Conservation (phyloP, 2,888 invertebrate genomes). For the Perdita meconis region DNA sequence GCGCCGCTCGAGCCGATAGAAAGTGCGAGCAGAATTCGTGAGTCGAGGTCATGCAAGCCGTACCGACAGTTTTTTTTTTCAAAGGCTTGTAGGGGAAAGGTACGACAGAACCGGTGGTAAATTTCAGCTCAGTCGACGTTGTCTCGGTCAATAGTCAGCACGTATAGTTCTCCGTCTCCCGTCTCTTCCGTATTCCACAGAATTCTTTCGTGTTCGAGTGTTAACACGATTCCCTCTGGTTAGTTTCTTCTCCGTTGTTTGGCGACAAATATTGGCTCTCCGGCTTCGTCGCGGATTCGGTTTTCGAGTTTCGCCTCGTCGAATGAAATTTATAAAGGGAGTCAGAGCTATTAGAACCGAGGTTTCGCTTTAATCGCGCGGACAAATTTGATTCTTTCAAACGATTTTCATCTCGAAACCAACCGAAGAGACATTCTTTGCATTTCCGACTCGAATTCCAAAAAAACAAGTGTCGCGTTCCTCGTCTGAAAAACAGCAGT, state of each 20-base stretch:
- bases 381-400: too few relatives aligned
- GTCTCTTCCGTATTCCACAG: slow-evolving; percentile 32
- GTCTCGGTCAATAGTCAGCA: slow-evolving; percentile 64
- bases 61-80: slow-evolving; percentile 31
- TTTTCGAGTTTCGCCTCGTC: background rate
- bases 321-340: background rate
- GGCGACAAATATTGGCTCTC: background rate
- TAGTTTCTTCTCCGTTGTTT: slow-evolving; percentile 8
- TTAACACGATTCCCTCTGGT: slow-evolving; percentile 20
- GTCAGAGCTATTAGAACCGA: too few relatives aligned
- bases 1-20: too few relatives aligned
- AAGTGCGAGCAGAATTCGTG: slow-evolving; percentile 29
- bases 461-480: too few relatives aligned
- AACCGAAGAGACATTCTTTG: too few relatives aligned
- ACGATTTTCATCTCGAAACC: too few relatives aligned
- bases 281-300: background rate
- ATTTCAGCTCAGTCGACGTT: slow-evolving; percentile 68
- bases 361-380: too few relatives aligned
- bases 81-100: slow-evolving; percentile 54
- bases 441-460: too few relatives aligned
- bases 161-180: slow-evolving; percentile 51
- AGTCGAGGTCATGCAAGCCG: slow-evolving; percentile 25
- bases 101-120: slow-evolving; percentile 48
- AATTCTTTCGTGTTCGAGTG: slow-evolving; percentile 11
- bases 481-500: too few relatives aligned